A percentile compares a stretch with the other conserved stretches of the same genome.
These are phyloP conservation scores for Nannospalax galili DNA, from an alignment of 2,113 vertebrate genomes.

Conservation along the genomic window DNA sequence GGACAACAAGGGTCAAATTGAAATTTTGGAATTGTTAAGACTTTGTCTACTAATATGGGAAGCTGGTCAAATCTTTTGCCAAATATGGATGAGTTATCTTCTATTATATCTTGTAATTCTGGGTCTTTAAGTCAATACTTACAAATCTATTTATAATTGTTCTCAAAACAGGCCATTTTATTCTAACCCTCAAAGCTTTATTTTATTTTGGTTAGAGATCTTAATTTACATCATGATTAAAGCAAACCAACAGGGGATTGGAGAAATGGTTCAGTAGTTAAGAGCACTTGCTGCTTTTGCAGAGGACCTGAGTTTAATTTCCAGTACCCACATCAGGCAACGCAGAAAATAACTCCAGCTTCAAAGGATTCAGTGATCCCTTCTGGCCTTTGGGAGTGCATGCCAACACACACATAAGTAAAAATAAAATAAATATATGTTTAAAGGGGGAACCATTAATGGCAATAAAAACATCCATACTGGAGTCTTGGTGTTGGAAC, in stretches of 20 bases:
- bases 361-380: too few relatives aligned
- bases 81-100: background rate
- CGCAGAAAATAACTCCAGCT: too few relatives aligned
- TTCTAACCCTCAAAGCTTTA: constrained; percentile 36
- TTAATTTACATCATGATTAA: constrained; percentile 31
- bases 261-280: too few relatives aligned
- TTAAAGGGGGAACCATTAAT: too few relatives aligned
- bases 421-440: too few relatives aligned
- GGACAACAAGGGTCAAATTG: background rate
- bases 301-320: too few relatives aligned
- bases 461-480: background rate
- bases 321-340: too few relatives aligned
- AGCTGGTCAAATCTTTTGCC: background rate
- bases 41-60: background rate
- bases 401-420: too few relatives aligned
- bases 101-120: background rate
- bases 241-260: background rate
- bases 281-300: too few relatives aligned
- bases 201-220: background rate
- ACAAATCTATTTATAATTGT: constrained; percentile 1
- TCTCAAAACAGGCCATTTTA: constrained; percentile 46
- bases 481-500: background rate
- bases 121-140: constrained; percentile 2
- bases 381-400: too few relatives aligned
- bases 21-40: background rate